Evolutionary conservation across 2,888 invertebrate genomes (phyloP).

Genomic region (Trissolcus japonicus): DNA sequence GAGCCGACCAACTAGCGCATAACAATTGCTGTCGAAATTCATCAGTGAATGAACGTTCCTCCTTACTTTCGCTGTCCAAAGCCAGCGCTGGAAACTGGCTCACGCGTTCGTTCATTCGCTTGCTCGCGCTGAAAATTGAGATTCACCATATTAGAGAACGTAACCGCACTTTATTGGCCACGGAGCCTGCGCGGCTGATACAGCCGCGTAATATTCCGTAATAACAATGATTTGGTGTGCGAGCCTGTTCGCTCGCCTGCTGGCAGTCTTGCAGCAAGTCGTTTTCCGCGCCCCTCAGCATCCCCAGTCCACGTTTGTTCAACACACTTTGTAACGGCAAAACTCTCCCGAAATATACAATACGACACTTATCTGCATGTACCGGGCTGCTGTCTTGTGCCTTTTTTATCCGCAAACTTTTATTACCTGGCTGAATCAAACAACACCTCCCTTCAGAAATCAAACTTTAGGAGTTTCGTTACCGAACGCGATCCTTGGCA

Average conservation of each 20-base stretch:
- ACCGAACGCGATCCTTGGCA: constrained; percentile 13
- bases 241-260: constrained; percentile 64
- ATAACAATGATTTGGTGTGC: constrained; percentile 75
- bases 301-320: constrained; percentile 40
- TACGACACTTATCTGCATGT: constrained; percentile 54
- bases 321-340: constrained; percentile 56
- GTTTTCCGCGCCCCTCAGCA: constrained; percentile 20
- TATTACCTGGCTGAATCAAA: constrained; percentile 37
- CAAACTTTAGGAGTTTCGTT: constrained; percentile 39
- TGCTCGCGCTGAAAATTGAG: constrained; percentile 69
- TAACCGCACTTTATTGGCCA: constrained; percentile 74
- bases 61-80: constrained; percentile 55
- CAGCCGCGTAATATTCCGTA: constrained; percentile 74
- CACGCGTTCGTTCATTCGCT: constrained; percentile 56
- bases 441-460: constrained; percentile 33
- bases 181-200: constrained; percentile 72
- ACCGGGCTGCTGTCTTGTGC: constrained; percentile 44
- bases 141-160: constrained; percentile 72
- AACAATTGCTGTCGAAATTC: constrained; percentile 57
- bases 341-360: constrained; percentile 61
- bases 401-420: constrained; percentile 48
- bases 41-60: constrained; percentile 53
- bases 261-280: constrained; percentile 65
- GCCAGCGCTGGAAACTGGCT: constrained; percentile 32
- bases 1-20: constrained; percentile 50